Evolutionary conservation across 2,113 vertebrate species (phyloP).

Genomic region (Rafetus swinhoei): DNA sequence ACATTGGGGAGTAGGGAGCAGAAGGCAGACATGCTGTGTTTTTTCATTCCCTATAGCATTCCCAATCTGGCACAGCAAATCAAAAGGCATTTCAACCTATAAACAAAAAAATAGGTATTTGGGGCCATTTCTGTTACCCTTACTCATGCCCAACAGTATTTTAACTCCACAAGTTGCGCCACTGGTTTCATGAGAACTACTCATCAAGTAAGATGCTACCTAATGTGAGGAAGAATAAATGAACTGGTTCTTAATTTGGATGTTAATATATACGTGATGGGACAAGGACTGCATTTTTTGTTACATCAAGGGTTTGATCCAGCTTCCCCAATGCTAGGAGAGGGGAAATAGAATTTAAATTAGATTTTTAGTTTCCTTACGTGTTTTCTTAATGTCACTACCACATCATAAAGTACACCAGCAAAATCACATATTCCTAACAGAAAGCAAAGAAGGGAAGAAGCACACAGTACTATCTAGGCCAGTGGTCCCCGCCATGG

Average conservation of each 20-base stretch:
- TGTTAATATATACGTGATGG: constrained; percentile 13
- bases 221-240: neutral
- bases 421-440: neutral
- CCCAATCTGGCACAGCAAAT: neutral
- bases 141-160: neutral
- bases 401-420: neutral
- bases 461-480: neutral
- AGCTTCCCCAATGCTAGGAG: neutral
- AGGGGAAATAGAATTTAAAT: neutral
- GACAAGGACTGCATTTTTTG: neutral
- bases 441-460: neutral
- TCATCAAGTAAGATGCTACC: neutral
- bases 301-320: neutral
- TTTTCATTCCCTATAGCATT: neutral
- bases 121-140: neutral
- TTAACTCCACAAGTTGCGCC: neutral
- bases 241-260: constrained; percentile 36
- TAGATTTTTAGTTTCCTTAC: neutral
- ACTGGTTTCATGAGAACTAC: neutral
- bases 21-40: neutral
- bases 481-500: too few relatives aligned
- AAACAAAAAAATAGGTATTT: neutral
- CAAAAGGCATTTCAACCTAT: neutral
- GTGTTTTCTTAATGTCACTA: neutral
- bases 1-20: neutral